A percentile compares a stretch with the other conserved stretches of the same genome.
phyloP scores from a whole-genome alignment of 2,113 vertebrate species.

The Tyto alba region DNA sequence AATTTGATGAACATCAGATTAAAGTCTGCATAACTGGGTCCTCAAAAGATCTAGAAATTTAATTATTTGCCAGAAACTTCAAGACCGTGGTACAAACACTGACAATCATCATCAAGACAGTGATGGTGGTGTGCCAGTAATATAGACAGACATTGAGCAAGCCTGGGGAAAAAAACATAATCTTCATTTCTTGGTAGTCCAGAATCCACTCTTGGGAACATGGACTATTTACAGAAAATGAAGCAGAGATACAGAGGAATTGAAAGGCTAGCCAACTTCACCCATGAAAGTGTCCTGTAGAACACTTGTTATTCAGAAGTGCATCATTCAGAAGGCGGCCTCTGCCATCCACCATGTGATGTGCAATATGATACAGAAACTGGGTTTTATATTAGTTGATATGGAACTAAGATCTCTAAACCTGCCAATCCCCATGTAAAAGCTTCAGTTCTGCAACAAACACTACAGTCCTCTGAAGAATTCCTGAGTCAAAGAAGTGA shows the following conservation, averaged over 20 bases:
- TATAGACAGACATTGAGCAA: background rate
- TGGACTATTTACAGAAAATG: background rate
- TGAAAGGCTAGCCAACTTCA: background rate
- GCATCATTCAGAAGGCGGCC: background rate
- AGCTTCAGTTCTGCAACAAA: background rate
- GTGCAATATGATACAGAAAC: background rate
- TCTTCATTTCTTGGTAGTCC: background rate
- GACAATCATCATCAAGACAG: background rate
- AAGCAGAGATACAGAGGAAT: background rate
- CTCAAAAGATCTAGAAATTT: background rate
- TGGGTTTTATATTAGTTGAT: background rate
- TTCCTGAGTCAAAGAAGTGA: background rate
- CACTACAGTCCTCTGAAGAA: background rate
- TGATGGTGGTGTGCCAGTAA: background rate
- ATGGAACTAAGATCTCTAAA: background rate
- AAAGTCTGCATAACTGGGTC: background rate
- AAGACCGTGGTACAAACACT: background rate
- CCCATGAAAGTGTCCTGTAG: accelerated
- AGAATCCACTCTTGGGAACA: background rate
- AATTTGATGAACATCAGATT: background rate
- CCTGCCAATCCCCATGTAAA: background rate
- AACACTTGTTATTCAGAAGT: background rate
- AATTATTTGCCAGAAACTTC: background rate
- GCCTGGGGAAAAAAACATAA: no score
- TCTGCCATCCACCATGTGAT: background rate